phyloP scores from a whole-genome alignment of 1,140 invertebrate species.

The Drosophila lini region DNA sequence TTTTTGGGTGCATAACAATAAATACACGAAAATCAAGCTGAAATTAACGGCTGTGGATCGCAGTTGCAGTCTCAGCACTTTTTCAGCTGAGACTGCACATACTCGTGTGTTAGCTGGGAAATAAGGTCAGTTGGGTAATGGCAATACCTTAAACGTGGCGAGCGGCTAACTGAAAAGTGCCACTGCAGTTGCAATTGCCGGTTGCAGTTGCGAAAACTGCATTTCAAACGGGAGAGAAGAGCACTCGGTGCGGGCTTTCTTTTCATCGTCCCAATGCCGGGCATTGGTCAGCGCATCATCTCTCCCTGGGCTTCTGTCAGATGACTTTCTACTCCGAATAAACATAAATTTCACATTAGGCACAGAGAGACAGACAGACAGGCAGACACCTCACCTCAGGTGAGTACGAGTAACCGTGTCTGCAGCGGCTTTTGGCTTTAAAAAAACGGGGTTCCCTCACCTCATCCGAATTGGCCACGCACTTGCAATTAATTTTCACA shows the following conservation, averaged over 20 bases:
- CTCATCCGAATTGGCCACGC: slow-evolving; percentile 41
- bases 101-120: slow-evolving; percentile 25
- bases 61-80: slow-evolving; percentile 25
- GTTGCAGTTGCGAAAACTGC: slow-evolving; percentile 42
- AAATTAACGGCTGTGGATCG: slow-evolving; percentile 15
- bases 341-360: slow-evolving; percentile 81
- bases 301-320: slow-evolving; percentile 27
- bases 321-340: slow-evolving; percentile 73
- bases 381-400: slow-evolving; percentile 16
- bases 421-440: slow-evolving; percentile 55
- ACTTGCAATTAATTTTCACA: slow-evolving; percentile 68
- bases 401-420: slow-evolving; percentile 24
- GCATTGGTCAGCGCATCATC: slow-evolving; percentile 40
- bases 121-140: slow-evolving; percentile 81
- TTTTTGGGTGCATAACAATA: slow-evolving; percentile 34
- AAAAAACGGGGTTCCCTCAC: slow-evolving; percentile 21
- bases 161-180: slow-evolving; percentile 49
- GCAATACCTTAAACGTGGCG: slow-evolving; percentile 66
- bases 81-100: slow-evolving; percentile 34
- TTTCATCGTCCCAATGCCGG: slow-evolving; percentile 27
- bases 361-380: slow-evolving; percentile 18
- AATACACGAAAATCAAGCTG: slow-evolving; percentile 26
- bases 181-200: slow-evolving; percentile 34
- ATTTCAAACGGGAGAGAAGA: slow-evolving; percentile 3
- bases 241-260: slow-evolving; percentile 52